Evolutionary conservation across 2,888 invertebrate species (phyloP), one percentile per base, ranked within the genome.

Genomic region (Hirtodrosophila duncani): DNA sequence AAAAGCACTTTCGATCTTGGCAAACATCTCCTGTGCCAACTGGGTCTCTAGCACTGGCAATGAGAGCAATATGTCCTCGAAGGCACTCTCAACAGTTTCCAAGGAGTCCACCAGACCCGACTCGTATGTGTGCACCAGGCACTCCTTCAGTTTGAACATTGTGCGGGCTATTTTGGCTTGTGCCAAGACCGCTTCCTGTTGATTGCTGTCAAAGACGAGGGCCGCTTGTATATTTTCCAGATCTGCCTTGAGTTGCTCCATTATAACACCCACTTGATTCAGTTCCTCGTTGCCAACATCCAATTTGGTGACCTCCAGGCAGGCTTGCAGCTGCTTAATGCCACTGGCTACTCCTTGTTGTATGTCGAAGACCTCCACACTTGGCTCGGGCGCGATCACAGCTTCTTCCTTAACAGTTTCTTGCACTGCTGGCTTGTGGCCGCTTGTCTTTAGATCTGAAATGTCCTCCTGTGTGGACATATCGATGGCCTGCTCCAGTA

Each of bases 401-500:
- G 56, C 65, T 16, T 26, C 30, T n/a, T 68, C 63, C 20, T 50
- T 27, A 11, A 34, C 43, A 2, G 11, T 50, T 18, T 89, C 89
- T 2, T 89, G 89, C 23, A 87, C 86, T 3, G 51, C 52, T 13
- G 41, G 38, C 21, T 58, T 46, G 2, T 59, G 49, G 0, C 74
- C 78, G 4, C 30, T 57, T 1, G 90, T 90, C 83, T 90, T 89
- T 10, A 91, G 86, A 2, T 88, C 89, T 0, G 91, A 90, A 58
- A 90, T 85, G 65, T 90, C 89, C 61, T 89, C 89, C 39, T 90
- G 87, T 4, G 90, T 89, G 3, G 90, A 89, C 70, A 90, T 85
- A 27, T 90, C 90, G 20, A 88, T 88, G 3, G 84, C 75, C 5
- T 84, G 87, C 75, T 91, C 90, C 23, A 90, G 29, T 0, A 67